Base-by-base conservation (phyloP, 1,140 invertebrate genomes). In the Druon quercuslanigerum region DNA sequence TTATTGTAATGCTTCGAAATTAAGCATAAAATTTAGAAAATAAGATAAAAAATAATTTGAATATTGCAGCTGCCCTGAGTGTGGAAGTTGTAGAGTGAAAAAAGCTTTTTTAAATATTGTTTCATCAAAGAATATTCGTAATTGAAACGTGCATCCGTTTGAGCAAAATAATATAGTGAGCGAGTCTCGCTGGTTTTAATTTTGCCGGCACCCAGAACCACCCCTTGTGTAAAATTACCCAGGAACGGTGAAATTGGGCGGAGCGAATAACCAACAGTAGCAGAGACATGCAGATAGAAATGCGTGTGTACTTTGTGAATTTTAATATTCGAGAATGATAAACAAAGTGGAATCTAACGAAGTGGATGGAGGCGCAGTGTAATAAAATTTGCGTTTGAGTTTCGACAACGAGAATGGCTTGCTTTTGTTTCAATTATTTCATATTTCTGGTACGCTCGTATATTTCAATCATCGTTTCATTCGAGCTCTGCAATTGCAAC, bases 241-340 rank as follows among this genome's bases (percentile, higher is more conserved):
- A 40, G 51, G 74, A 76, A 81, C 72, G 71, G 74, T 54, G 56
- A 73, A 77, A 81, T 81, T 76, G 73, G 77, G 75, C 75, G 80
- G 80, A 72, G 76, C 72, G 50, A 73, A 74, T 57, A 51, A 57
- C 57, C 74, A 33, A 70, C 25, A 51, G 60, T 78, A 14, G 51
- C 50, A 25, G 50, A 57, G 20, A 70, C 71, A 46, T 60, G 51
- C 57, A 73, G 70, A 73, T 66, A 74, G 54, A 51, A 20, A 50
- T 56, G 4, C 20, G 33, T 50, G 52, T 71, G 19, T 75, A 79
- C 51, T 19, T 73, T 52, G 66, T 51, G 46, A 75, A 70, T 86
- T 87, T 87, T 87, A 86, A 87, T 87, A 87, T 87, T 82, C 82
- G 81, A 80, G 83, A 87, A 86, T 86, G 85, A 86, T 87, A 87